Base-by-base conservation (phyloP, 2,797 vertebrate genomes). In the Petrocephalus schoutedeni region DNA sequence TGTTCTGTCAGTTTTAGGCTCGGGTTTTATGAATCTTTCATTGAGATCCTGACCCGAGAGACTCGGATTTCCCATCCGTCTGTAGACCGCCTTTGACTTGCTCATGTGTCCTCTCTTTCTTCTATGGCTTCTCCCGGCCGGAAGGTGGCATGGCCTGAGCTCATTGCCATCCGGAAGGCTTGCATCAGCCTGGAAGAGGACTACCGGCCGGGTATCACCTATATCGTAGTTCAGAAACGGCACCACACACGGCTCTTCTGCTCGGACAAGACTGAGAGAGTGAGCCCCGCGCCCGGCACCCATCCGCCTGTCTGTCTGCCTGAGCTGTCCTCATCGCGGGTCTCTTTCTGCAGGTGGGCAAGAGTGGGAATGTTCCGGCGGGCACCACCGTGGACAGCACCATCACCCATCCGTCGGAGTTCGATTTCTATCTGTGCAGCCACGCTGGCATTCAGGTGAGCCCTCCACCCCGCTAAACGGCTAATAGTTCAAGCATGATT, bases 351-450 rank as follows among this genome's bases (percentile, higher is more conserved):
- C 93, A 99, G 98, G 98, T 99, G 57, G 98, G 98, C 86, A 99
- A 99, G 95, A 99, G 98, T 80, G 98, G 98, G 74, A 99, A 99
- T 1, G 98, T 99, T 86, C 98, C 98, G 59, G 98, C 98, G 14
- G 98, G 98, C 91, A 99, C 98, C 89, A 99, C 98, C 0, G 98
- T 99, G 94, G 98, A 99, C 93, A 99, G 98, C 94, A 99, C 98
- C 92, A 99, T 99, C 95, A 99, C 98, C 0, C 98, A 99, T 93
- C 98, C 98, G 36, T 99, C 98, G 1, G 98, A 99, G 93, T 99
- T 99, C 89, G 98, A 99, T 94, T 99, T 99, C 95, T 99, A 99
- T 95, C 96, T 99, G 95, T 99, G 98, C 95, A 99, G 98, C 96
- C 98, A 99, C 90, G 98, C 98, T 92, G 98, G 98, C 91, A 99